These are phyloP conservation scores for Diachasmimorpha longicaudata DNA, from an alignment of 1,140 invertebrate genomes.

Conservation along the genomic window DNA sequence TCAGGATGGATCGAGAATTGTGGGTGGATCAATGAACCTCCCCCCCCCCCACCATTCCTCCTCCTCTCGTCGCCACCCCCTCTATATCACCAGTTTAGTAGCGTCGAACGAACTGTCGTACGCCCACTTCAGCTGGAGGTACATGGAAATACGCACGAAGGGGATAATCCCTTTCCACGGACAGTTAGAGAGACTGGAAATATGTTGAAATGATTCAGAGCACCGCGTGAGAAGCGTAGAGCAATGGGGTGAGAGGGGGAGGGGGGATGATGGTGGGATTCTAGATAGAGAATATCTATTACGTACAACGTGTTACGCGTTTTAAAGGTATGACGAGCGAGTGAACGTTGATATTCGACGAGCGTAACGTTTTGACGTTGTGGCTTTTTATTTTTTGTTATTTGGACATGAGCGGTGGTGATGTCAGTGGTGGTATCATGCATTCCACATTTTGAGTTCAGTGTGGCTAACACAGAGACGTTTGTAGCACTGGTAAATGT, in stretches of 20 bases:
- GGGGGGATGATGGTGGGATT: background rate
- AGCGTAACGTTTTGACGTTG: constrained; percentile 28
- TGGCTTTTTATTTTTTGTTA: background rate
- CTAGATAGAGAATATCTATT: constrained; percentile 26
- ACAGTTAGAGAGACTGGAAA: constrained; percentile 5
- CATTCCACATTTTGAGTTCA: background rate
- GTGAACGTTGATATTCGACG: constrained; percentile 32
- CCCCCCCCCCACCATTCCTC: background rate
- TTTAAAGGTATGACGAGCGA: constrained; percentile 24
- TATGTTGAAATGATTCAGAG: background rate
- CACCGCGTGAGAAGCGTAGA: background rate
- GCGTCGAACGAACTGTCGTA: constrained; percentile 8
- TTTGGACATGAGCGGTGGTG: background rate
- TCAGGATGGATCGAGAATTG: background rate
- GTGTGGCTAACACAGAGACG: background rate
- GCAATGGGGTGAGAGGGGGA: background rate
- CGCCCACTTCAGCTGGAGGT: background rate
- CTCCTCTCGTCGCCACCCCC: background rate
- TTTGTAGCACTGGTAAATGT: background rate
- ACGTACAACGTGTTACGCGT: constrained; percentile 28
- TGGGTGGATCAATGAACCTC: constrained; percentile 1
- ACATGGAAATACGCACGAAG: constrained; percentile 5
- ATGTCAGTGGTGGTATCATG: background rate
- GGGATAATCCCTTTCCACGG: constrained; percentile 23
- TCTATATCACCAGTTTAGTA: background rate